phyloP scores from a whole-genome alignment of 2,113 vertebrate species.

The Malurus cyaneus region DNA sequence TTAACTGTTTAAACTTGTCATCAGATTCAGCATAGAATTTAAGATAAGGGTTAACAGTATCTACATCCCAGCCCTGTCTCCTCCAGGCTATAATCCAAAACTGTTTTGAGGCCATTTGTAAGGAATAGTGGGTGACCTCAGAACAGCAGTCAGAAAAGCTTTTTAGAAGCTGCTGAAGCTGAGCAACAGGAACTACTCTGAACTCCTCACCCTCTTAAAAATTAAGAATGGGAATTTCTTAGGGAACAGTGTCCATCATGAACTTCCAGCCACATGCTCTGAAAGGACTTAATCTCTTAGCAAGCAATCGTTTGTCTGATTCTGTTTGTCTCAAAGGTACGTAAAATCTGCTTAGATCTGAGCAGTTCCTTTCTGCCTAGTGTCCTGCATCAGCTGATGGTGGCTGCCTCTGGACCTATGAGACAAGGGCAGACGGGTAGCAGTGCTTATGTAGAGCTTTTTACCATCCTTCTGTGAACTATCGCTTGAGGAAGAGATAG shows the following conservation, averaged over 20 bases:
- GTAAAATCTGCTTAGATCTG: not conserved
- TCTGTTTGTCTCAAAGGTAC: not conserved
- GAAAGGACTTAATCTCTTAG: not conserved
- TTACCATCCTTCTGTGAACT: not conserved
- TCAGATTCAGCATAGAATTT: not conserved
- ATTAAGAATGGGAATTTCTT: not conserved
- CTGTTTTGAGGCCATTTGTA: not conserved
- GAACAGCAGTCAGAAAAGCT: not conserved
- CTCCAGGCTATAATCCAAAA: not conserved
- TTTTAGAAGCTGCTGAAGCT: not conserved
- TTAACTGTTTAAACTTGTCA: not conserved
- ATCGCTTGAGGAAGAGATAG: not conserved
- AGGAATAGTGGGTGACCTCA: not conserved
- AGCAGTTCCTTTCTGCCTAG: not conserved
- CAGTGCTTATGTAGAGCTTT: not conserved
- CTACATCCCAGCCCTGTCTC: not conserved
- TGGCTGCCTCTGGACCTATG: not conserved
- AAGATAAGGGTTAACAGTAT: not conserved
- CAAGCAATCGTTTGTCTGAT: not conserved
- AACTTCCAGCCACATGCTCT: not conserved
- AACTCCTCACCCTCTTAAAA: not conserved
- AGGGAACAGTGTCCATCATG: fast-evolving
- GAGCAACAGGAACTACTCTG: not conserved
- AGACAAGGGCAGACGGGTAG: not conserved
- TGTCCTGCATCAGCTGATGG: not conserved